Base-by-base conservation (phyloP, 92 coral and sea anemone genomes). In the Isaurus tuberculatus region DNA sequence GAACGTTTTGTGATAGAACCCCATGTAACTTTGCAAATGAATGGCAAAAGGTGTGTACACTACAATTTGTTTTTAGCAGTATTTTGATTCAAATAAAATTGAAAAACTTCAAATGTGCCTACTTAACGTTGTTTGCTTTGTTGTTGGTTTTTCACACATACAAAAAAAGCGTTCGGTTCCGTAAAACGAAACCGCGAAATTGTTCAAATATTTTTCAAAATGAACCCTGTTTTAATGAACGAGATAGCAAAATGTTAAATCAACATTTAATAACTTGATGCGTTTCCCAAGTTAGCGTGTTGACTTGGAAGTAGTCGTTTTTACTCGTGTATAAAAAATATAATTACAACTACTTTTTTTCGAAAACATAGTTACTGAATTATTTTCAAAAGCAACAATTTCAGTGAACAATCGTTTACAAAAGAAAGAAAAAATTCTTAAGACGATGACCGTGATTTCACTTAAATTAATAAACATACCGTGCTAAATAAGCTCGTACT, bases 71-170 rank as follows among this genome's bases (percentile, higher is more conserved):
- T 65, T 65, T 65, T 65, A 61, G 71, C 71, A 65, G 36, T 65
- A 42, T 65, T 65, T 65, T 65, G 71, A 65, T 65, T 65, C 71
- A 61, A 65, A 65, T 65, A 65, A 65, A 65, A n/a, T 63, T 63
- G 68, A 63, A n/a, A 63, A 63, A 55, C 64, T 55, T 55, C 64
- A 55, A 55, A 55, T 55, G 64, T 55, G 64, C 64, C 64, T 55
- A 55, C 64, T 55, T 55, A 55, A 55, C 64, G 64, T 55, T 55
- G 64, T 55, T 55, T 55, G 64, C 64, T 55, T 55, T 55, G 64
- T 55, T 55, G 64, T 55, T 55, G 64, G 64, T 55, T 55, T 55
- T 55, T 55, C 64, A 55, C 64, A 55, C 64, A 55, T 55, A 55
- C 64, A 55, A 55, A 55, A 55, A 55, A 55, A 55, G 64, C 25